Evolutionary conservation across 2,888 invertebrate species (phyloP).

Genomic region (Formica aserva): DNA sequence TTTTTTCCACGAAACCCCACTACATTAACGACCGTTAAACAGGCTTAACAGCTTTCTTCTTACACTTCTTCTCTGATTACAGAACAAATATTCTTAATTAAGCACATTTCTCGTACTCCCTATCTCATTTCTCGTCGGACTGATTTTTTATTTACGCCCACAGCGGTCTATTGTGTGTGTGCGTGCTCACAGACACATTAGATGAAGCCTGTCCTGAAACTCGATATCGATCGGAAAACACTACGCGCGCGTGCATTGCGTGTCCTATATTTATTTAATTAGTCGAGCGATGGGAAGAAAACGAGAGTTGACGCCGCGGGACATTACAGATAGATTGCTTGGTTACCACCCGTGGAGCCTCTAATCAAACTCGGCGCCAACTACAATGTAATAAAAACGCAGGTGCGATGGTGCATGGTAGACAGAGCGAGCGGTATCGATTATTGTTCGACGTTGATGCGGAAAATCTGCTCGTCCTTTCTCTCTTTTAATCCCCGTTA

Average conservation of each 20-base stretch:
- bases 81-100: constrained; percentile 51
- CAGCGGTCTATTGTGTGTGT: not conserved
- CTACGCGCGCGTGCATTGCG: constrained; percentile 46
- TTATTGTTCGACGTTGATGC: constrained; percentile 54
- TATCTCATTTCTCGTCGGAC: constrained; percentile 36
- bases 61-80: constrained; percentile 35
- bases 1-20: not conserved
- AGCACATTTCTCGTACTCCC: constrained; percentile 14
- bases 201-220: not conserved
- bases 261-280: constrained; percentile 74
- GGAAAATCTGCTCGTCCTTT: constrained; percentile 62
- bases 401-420: constrained; percentile 47
- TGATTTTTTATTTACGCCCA: constrained; percentile 36
- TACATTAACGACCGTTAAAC: not conserved
- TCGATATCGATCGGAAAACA: constrained; percentile 33
- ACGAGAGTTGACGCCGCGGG: constrained; percentile 64
- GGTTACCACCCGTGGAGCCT: constrained; percentile 76
- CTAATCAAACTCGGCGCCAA: constrained; percentile 80
- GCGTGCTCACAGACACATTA: not conserved
- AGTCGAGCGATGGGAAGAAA: constrained; percentile 60
- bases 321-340: constrained; percentile 80
- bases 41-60: not conserved
- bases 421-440: constrained; percentile 46
- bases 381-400: constrained; percentile 60
- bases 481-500: constrained; percentile 39